Base-by-base conservation (phyloP, 2,113 vertebrate genomes). In the Tragelaphus scriptus region DNA sequence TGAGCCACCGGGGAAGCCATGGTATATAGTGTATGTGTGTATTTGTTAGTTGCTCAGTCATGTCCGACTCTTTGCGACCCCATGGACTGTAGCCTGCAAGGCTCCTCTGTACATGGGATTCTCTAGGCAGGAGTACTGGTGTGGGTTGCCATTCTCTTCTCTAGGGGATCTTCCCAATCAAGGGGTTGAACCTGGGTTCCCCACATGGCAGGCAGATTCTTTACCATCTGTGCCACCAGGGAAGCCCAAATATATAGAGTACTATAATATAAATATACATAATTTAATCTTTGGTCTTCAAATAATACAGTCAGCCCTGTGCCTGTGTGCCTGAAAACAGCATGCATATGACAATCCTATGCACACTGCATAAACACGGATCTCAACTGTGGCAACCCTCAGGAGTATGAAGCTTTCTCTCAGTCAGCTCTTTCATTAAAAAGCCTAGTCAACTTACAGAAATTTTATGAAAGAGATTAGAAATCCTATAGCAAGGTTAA, bases 401-500 rank as follows among this genome's bases (percentile, higher is more conserved):
- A 85, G 85, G 80, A 68, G 65, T 68, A 26, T 16, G n/a, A 85
- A 81, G 88, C 13, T 8, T 92, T 90, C 90, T 80, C 32, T 85
- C 51, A 90, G 53, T 51, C 58, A 96, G 2, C n/a, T 28, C 32
- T 96, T 94, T 80, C 79, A 55, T 75, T 95, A 51, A 88, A 93
- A 91, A 19, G 51, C n/a, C 23, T 96, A 65, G 61, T 77, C 81
- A 93, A 79, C 36, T 91, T 75, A 85, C 10, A 93, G 30, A 90
- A 82, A 89, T 85, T 77, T 94, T 21, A 94, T 51, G 36, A 80
- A 94, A 32, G 36, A 71, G 23, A 7, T 90, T 51, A 96, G 58
- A 95, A 97, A 96, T 26, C 3, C 16, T 90, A 11, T 36, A 94
- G n/a, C 21, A 98, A 95, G 44, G 59, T 51, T 88, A 91, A 97